Conservation (phyloP, 2,797 vertebrate species). For the Jordanella pulchra region DNA sequence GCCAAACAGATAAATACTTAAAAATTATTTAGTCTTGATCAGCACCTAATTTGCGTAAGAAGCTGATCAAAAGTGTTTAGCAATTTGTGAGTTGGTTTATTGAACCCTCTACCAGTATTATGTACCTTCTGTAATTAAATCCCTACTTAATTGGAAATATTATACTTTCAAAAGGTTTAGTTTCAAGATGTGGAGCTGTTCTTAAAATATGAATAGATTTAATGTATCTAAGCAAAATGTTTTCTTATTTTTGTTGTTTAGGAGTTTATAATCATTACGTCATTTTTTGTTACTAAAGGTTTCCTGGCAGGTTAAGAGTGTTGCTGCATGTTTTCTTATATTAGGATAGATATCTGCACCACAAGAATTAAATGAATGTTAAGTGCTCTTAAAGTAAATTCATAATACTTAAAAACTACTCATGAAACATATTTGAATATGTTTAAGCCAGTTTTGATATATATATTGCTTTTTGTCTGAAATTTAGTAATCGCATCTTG, state of each 20-base stretch:
- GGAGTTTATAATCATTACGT: slow-evolving; percentile 39
- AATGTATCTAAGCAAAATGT: slow-evolving; percentile 19
- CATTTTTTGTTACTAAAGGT: slow-evolving; percentile 37
- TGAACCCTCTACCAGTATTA: background rate
- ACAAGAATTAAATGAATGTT: slow-evolving; percentile 54
- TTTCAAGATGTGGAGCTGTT: background rate
- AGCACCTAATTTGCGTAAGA: background rate
- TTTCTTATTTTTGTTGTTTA: slow-evolving; percentile 60
- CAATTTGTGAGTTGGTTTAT: too few relatives aligned
- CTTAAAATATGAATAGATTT: background rate
- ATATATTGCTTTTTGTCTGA: background rate
- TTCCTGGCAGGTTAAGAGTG: slow-evolving; percentile 38
- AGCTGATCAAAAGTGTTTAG: background rate
- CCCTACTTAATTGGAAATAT: background rate
- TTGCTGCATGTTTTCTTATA: slow-evolving; percentile 34
- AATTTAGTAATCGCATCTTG: background rate
- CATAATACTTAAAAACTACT: slow-evolving; percentile 17
- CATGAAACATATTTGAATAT: slow-evolving; percentile 20
- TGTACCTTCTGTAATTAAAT: background rate
- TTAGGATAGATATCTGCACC: slow-evolving; percentile 52
- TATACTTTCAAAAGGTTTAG: background rate
- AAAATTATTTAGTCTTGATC: background rate
- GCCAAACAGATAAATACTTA: background rate
- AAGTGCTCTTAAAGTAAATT: slow-evolving; percentile 24
- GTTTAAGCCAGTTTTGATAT: background rate